Percentiles rank a stretch among this genome's conserved stretches.
phyloP scores from a whole-genome alignment of 2,797 vertebrate genomes.

The Parauchenoglanis ngamensis region DNA sequence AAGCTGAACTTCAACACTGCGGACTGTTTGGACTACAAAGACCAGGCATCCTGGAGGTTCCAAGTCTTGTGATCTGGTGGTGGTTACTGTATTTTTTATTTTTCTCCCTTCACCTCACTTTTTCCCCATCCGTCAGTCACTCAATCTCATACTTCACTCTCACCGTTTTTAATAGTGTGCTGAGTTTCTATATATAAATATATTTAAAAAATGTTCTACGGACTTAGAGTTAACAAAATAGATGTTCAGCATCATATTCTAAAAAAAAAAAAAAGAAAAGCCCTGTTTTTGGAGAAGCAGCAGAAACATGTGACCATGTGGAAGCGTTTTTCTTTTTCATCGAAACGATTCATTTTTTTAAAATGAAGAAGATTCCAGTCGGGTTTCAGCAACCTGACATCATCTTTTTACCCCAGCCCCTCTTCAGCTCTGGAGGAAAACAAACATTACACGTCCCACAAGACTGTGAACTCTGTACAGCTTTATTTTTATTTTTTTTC shows the following conservation, averaged over 20 bases:
- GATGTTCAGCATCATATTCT: conserved; percentile 61
- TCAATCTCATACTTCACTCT: conserved; percentile 24
- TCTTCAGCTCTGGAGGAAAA: conserved; percentile 51
- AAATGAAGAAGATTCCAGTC: conserved; percentile 48
- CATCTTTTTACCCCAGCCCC: conserved; percentile 39
- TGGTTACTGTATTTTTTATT: conserved; percentile 4
- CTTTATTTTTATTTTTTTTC: conserved; percentile 75
- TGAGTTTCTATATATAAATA: conserved; percentile 58
- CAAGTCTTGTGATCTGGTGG: conserved; percentile 90
- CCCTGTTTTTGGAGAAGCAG: conserved; percentile 40
- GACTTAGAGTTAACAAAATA: conserved; percentile 66
- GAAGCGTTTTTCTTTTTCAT: not conserved
- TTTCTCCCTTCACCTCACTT: conserved; percentile 34
- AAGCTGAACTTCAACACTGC: conserved; percentile 98
- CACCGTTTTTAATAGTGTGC: conserved; percentile 64
- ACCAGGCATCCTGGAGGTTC: conserved; percentile 98
- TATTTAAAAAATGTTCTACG: conserved; percentile 66
- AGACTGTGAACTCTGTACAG: conserved; percentile 69
- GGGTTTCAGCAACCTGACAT: conserved; percentile 49
- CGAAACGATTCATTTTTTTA: not conserved
- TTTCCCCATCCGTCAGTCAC: conserved; percentile 49
- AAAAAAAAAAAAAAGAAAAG: conserved; percentile 15
- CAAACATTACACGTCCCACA: not conserved
- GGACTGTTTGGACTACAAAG: conserved; percentile 99
- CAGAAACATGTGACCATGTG: conserved; percentile 31